phyloP scores from a whole-genome alignment of 1,140 invertebrate genomes.

The Ladona fulva region DNA sequence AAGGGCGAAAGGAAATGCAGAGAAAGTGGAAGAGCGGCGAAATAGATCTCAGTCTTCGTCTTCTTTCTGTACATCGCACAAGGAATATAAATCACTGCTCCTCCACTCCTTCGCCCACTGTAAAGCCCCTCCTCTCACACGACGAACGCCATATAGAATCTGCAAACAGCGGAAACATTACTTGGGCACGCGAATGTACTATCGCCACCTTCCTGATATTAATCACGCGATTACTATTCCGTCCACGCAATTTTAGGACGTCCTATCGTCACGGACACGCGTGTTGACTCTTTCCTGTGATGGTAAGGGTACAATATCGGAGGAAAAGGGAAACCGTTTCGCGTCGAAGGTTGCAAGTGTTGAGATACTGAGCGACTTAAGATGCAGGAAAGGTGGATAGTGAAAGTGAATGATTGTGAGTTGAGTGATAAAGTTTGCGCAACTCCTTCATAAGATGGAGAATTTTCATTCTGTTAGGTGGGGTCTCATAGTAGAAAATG shows the following conservation, averaged over 20 bases:
- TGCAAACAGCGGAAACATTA: conserved; percentile 1
- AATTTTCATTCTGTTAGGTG: no score
- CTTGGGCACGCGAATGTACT: background rate
- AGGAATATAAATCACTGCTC: background rate
- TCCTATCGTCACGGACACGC: background rate
- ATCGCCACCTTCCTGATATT: background rate
- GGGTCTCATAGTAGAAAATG: no score
- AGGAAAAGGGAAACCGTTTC: background rate
- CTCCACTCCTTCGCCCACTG: background rate
- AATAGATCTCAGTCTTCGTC: no score
- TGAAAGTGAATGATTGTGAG: no score
- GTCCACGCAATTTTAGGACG: background rate
- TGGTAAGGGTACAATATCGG: no score
- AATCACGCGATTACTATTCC: background rate
- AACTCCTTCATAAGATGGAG: no score
- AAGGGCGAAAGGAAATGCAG: no score
- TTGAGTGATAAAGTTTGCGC: no score
- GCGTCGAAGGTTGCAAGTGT: no score
- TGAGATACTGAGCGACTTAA: no score
- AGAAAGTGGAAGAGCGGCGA: no score
- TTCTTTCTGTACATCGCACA: background rate
- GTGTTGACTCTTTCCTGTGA: background rate
- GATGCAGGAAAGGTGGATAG: no score
- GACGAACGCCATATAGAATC: background rate
- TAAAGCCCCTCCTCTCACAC: background rate